Conservation (phyloP, 1,140 invertebrate genomes). For the Luehdorfia chinensis region DNA sequence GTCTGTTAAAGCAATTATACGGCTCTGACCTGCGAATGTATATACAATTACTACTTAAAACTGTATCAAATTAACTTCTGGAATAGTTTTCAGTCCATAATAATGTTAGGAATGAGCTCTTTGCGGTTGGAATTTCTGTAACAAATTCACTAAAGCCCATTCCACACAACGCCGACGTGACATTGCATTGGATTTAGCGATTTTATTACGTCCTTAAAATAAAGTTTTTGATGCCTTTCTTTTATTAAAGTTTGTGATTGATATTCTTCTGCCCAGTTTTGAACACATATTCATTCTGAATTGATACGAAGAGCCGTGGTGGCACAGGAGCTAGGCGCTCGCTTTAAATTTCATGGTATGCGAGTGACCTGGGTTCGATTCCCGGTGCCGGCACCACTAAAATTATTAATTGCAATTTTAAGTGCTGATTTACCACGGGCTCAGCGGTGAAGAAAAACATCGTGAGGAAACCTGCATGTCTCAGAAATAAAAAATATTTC, state of each 20-base stretch:
- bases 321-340: no score
- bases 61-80: conserved; percentile 15
- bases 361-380: no score
- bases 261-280: neutral
- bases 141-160: conserved; percentile 13
- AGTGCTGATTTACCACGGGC: no score
- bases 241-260: no score
- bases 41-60: conserved; percentile 10
- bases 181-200: conserved; percentile 4
- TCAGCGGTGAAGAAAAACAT: no score
- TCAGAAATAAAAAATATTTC: no score
- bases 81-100: conserved; percentile 17
- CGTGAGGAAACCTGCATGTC: no score
- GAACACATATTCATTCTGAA: no score
- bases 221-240: neutral
- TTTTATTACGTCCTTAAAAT: conserved; percentile 16
- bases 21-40: conserved; percentile 1
- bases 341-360: no score
- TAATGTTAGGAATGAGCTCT: conserved; percentile 16
- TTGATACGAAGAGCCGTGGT: no score
- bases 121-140: conserved; percentile 15
- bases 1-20: neutral
- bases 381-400: no score
- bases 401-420: no score
- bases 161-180: conserved; percentile 9